Conservation (phyloP, 2,888 invertebrate species). For the Oxycera nigricornis region DNA sequence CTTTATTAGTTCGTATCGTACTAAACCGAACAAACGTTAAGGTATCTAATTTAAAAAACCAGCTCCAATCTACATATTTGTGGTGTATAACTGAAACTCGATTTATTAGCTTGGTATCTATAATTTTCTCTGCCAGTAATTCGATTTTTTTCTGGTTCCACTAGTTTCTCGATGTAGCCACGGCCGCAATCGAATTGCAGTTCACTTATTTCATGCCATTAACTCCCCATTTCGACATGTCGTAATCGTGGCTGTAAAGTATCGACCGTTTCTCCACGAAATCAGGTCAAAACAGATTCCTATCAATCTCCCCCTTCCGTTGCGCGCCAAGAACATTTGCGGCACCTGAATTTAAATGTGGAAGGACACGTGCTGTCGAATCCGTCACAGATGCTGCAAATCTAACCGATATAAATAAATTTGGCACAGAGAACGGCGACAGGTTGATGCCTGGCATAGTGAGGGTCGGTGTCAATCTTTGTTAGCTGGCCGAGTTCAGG, state of each 20-base stretch:
- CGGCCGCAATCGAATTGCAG: no score
- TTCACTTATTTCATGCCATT: background rate
- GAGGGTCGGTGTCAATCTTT: constrained; percentile 18
- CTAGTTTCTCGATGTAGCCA: no score
- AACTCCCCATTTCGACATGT: background rate
- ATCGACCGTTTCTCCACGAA: constrained; percentile 1
- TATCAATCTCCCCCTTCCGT: background rate
- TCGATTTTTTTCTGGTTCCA: no score
- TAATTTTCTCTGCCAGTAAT: background rate
- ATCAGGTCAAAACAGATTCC: constrained; percentile 30
- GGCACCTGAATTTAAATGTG: constrained; percentile 3
- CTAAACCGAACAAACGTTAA: no score
- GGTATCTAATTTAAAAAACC: no score
- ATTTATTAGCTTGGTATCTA: no score
- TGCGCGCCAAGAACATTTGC: background rate
- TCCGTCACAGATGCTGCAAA: constrained; percentile 32
- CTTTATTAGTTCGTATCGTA: no score
- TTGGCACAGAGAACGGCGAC: constrained; percentile 14
- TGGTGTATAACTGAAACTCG: no score
- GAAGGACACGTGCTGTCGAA: constrained; percentile 32
- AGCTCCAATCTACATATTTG: no score
- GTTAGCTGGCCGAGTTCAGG: background rate
- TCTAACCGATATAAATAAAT: constrained; percentile 33
- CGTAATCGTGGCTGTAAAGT: background rate
- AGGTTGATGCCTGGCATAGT: background rate